A percentile compares a stretch with the other conserved stretches of the same genome.
phyloP scores from a whole-genome alignment of 2,888 invertebrate genomes.

The Pheosia tremula region DNA sequence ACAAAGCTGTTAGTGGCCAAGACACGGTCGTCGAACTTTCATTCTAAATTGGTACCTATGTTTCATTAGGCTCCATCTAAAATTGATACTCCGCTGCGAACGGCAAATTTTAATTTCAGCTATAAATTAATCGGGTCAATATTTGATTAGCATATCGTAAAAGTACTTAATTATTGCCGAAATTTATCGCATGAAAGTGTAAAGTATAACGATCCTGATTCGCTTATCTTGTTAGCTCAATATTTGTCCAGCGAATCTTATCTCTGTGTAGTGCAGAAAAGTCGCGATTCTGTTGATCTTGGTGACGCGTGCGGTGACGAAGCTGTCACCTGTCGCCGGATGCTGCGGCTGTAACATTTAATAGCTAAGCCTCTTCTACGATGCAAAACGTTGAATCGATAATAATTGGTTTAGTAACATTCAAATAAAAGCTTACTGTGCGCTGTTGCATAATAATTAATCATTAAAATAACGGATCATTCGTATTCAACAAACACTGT shows the following conservation, averaged over 20 bases:
- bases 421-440: background rate
- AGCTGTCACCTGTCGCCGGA: constrained; percentile 46
- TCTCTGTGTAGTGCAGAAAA: constrained; percentile 65
- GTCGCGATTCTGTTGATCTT: constrained; percentile 63
- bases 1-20: constrained; percentile 53
- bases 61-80: constrained; percentile 22
- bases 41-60: constrained; percentile 43
- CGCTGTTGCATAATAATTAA: background rate
- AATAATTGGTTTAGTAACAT: background rate
- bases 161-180: constrained; percentile 59
- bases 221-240: constrained; percentile 66
- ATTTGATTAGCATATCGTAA: constrained; percentile 52
- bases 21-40: constrained; percentile 62
- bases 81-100: constrained; percentile 27
- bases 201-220: constrained; percentile 78
- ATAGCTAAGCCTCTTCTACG: background rate
- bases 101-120: constrained; percentile 13
- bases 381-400: background rate
- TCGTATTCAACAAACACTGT: constrained; percentile 10
- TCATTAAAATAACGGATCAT: constrained; percentile 1
- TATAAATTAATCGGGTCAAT: constrained; percentile 36
- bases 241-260: constrained; percentile 69
- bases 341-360: background rate
- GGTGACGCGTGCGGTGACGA: constrained; percentile 68
- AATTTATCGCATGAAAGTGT: constrained; percentile 71